These are phyloP conservation scores for Dendrolimus pini DNA, from an alignment of 2,888 invertebrate genomes.

Conservation along the genomic window DNA sequence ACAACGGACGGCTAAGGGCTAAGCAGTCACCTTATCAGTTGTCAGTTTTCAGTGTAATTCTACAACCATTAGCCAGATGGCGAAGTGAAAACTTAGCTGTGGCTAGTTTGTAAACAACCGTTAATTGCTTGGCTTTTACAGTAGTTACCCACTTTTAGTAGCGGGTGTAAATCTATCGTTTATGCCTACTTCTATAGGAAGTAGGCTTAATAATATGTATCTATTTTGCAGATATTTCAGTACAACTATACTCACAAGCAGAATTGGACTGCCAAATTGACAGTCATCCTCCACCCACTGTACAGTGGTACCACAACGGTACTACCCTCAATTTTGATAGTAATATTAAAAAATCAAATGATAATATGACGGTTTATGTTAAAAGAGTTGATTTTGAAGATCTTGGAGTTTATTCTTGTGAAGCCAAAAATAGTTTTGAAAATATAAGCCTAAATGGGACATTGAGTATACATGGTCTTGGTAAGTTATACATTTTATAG, in stretches of 20 bases:
- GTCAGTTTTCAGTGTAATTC: too few relatives aligned
- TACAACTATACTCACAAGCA: slow-evolving; percentile 41
- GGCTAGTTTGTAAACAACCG: too few relatives aligned
- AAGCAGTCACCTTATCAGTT: too few relatives aligned
- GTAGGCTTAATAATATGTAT: too few relatives aligned
- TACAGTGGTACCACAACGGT: slow-evolving; percentile 49
- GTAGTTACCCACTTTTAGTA: too few relatives aligned
- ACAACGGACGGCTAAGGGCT: too few relatives aligned
- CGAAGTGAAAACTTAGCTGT: too few relatives aligned
- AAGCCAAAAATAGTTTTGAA: slow-evolving; percentile 66
- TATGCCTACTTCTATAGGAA: too few relatives aligned
- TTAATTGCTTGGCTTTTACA: too few relatives aligned
- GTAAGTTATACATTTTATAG: slow-evolving; percentile 29
- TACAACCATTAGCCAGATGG: too few relatives aligned
- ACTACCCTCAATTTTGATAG: slow-evolving; percentile 25
- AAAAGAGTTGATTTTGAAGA: slow-evolving; percentile 40
- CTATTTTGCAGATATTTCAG: slow-evolving; percentile 7
- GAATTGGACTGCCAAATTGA: slow-evolving; percentile 39
- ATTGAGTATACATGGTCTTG: slow-evolving; percentile 42
- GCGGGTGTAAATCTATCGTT: too few relatives aligned
- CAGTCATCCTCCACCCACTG: slow-evolving; percentile 29
- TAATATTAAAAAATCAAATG: slow-evolving; percentile 28
- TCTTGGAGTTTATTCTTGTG: slow-evolving; percentile 70
- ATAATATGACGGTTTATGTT: slow-evolving; percentile 33
- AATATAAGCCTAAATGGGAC: slow-evolving; percentile 33